phyloP scores from a whole-genome alignment of 1,140 invertebrate genomes.

The Tachypleus tridentatus region DNA sequence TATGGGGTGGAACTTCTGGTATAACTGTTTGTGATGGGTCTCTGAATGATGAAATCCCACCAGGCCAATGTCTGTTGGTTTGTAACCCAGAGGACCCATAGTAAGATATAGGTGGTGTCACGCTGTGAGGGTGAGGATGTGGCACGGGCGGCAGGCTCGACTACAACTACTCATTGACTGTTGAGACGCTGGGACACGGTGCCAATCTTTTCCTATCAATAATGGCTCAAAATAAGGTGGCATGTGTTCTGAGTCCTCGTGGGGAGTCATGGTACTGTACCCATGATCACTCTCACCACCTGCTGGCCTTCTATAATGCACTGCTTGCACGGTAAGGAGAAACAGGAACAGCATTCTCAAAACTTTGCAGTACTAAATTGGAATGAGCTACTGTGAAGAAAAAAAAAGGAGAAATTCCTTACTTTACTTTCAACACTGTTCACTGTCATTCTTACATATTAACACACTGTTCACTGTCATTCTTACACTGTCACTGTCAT shows the following conservation, averaged over 20 bases:
- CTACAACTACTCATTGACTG: conserved; percentile 11
- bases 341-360: conserved; percentile 47
- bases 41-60: neutral
- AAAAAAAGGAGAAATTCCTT: too few relatives aligned
- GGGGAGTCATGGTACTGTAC: conserved; percentile 88
- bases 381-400: conserved; percentile 28
- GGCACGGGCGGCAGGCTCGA: conserved; percentile 6
- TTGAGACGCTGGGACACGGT: conserved; percentile 26
- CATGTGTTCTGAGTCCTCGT: conserved; percentile 70
- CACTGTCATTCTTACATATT: too few relatives aligned
- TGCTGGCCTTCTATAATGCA: conserved; percentile 58
- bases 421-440: too few relatives aligned
- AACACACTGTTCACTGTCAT: too few relatives aligned
- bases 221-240: conserved; percentile 50
- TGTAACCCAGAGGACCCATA: neutral
- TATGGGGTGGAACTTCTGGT: neutral
- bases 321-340: conserved; percentile 79
- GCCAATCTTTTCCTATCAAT: conserved; percentile 37
- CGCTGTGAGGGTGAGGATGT: neutral
- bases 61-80: neutral
- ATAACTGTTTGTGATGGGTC: neutral
- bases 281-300: conserved; percentile 83
- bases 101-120: neutral
- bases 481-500: too few relatives aligned
- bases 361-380: conserved; percentile 34